Evolutionary conservation across 1,140 invertebrate species (phyloP).

Genomic region (Microplitis mediator): DNA sequence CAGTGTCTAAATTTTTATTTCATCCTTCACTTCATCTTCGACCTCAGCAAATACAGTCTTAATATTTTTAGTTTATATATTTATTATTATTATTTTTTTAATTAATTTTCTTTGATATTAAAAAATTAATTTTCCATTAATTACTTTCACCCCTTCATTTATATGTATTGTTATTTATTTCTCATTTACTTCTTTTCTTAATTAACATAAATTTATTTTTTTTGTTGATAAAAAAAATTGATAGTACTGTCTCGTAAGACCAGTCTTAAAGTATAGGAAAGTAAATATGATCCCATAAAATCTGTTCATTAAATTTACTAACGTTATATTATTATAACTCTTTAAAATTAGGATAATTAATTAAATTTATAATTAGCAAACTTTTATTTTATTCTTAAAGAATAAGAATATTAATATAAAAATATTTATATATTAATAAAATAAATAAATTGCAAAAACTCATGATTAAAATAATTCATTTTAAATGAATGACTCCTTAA

Average conservation of each 20-base stretch:
- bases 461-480: not conserved
- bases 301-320: not conserved
- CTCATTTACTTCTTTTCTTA: not conserved
- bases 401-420: too few relatives aligned
- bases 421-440: too few relatives aligned
- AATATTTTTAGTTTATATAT: not conserved
- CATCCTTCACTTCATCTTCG: not conserved
- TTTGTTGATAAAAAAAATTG: not conserved
- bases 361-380: too few relatives aligned
- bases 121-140: slow-evolving; percentile 5
- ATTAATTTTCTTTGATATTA: not conserved
- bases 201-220: not conserved
- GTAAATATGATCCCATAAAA: too few relatives aligned
- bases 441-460: too few relatives aligned
- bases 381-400: too few relatives aligned
- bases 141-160: not conserved
- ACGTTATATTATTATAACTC: too few relatives aligned
- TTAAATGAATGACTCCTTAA: too few relatives aligned
- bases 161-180: not conserved
- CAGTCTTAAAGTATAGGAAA: slow-evolving; percentile 23
- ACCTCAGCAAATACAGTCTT: slow-evolving; percentile 7
- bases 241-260: too few relatives aligned
- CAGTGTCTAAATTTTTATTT: not conserved
- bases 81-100: not conserved
- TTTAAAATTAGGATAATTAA: too few relatives aligned